These are phyloP conservation scores for Blomia tropicalis DNA, from an alignment of 2,888 invertebrate species.

Conservation along the genomic window DNA sequence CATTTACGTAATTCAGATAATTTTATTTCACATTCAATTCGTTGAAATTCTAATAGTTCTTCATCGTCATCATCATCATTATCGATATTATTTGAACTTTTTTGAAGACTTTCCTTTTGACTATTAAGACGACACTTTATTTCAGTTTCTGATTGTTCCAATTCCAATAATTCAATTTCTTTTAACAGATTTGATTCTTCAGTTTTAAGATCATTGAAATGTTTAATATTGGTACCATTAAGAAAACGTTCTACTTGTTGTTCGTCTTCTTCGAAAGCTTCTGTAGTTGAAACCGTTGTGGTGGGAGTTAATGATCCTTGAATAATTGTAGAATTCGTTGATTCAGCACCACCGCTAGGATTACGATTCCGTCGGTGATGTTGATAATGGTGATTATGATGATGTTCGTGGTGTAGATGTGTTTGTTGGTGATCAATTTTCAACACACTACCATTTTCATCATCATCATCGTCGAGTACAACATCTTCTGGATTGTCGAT, in stretches of 20 bases:
- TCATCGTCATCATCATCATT: slow-evolving; percentile 22
- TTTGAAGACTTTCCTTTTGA: neutral
- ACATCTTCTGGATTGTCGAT: slow-evolving; percentile 7
- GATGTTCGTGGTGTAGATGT: slow-evolving; percentile 13
- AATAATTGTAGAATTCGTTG: neutral
- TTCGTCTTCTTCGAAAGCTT: neutral
- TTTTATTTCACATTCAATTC: slow-evolving; percentile 24
- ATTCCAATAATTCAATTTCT: neutral
- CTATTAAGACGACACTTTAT: neutral
- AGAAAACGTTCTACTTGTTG: slow-evolving; percentile 9
- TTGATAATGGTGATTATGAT: slow-evolving; percentile 10
- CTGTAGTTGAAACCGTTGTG: neutral
- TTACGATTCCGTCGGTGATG: neutral
- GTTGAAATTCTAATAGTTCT: slow-evolving; percentile 22
- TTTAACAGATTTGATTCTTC: neutral
- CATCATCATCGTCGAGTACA: slow-evolving; percentile 10
- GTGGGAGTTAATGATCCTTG: neutral
- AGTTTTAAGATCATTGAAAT: neutral
- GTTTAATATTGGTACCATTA: neutral
- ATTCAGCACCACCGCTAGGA: neutral
- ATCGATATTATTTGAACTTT: neutral
- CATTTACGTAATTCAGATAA: slow-evolving; percentile 21
- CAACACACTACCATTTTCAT: neutral
- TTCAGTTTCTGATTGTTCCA: neutral
- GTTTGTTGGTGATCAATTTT: neutral